A percentile compares a stretch with the other conserved stretches of the same genome.
phyloP scores from a whole-genome alignment of 2,797 vertebrate genomes.

The Sebastolobus altivelis region DNA sequence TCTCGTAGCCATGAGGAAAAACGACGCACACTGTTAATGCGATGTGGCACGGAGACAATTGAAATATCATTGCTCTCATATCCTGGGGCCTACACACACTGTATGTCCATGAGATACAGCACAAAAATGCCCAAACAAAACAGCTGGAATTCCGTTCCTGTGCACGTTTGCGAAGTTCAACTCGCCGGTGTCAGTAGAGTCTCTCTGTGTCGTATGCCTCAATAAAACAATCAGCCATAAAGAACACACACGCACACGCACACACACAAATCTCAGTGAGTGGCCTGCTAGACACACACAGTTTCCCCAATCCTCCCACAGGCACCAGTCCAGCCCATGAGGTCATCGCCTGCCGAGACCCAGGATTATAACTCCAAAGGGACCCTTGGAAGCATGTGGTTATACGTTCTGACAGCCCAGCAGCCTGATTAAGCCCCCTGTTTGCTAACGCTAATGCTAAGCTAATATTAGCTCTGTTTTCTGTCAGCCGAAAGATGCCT shows the following conservation, averaged over 20 bases:
- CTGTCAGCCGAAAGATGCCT: slow-evolving; percentile 84
- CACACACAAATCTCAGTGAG: slow-evolving; percentile 58
- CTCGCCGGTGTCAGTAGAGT: slow-evolving; percentile 45
- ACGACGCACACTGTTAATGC: slow-evolving; percentile 63
- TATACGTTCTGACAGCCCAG: slow-evolving; percentile 92
- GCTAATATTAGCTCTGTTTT: slow-evolving; percentile 87
- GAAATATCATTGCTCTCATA: slow-evolving; percentile 78
- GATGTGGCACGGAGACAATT: slow-evolving; percentile 72
- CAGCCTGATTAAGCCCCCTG: slow-evolving; percentile 89
- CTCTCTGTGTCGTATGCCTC: slow-evolving; percentile 50
- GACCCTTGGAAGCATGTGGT: slow-evolving; percentile 91
- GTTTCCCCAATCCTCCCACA: slow-evolving; percentile 79
- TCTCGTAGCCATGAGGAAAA: slow-evolving; percentile 68
- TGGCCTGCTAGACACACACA: slow-evolving; percentile 71
- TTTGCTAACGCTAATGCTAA: slow-evolving; percentile 81
- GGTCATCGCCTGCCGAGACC: slow-evolving; percentile 90
- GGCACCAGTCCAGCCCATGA: slow-evolving; percentile 90
- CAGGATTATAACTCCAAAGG: slow-evolving; percentile 93
- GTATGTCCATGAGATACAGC: slow-evolving; percentile 46
- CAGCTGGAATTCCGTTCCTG: slow-evolving; percentile 58
- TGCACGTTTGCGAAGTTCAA: slow-evolving; percentile 65
- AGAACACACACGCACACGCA: slow-evolving; percentile 36
- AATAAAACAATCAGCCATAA: slow-evolving; percentile 66
- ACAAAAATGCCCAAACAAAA: slow-evolving; percentile 70
- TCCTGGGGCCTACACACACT: slow-evolving; percentile 58